These are phyloP conservation scores for Pterostichus madidus DNA, from an alignment of 2,888 invertebrate genomes.

Conservation along the genomic window DNA sequence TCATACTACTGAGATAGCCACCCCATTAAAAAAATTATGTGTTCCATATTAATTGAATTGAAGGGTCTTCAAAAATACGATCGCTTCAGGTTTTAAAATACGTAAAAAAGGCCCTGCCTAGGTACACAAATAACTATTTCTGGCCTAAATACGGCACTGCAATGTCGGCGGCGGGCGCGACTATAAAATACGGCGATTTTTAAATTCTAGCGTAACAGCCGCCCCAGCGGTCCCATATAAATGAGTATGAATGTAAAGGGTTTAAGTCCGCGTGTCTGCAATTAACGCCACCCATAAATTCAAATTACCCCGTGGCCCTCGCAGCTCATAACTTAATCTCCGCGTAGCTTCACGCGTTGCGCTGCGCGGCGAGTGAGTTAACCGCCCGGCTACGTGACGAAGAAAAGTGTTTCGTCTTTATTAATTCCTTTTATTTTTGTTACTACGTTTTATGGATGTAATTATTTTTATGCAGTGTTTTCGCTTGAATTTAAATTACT, in stretches of 20 bases:
- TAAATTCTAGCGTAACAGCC: conserved; percentile 44
- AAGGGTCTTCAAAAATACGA: too few relatives aligned
- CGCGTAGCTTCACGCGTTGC: conserved; percentile 69
- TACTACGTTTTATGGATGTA: conserved; percentile 56
- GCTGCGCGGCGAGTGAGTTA: conserved; percentile 29
- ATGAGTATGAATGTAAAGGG: conserved; percentile 67
- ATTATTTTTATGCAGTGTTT: conserved; percentile 58
- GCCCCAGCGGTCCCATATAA: conserved; percentile 60
- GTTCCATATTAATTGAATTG: too few relatives aligned
- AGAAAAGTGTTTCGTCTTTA: conserved; percentile 59
- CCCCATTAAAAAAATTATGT: too few relatives aligned
- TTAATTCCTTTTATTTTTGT: conserved; percentile 63
- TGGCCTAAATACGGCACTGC: background rate
- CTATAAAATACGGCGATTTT: conserved; percentile 54
- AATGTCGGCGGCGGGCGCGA: background rate
- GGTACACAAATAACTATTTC: too few relatives aligned
- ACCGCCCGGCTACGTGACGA: conserved; percentile 42
- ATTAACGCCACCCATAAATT: conserved; percentile 74
- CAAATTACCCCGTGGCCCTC: conserved; percentile 73
- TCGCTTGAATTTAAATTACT: conserved; percentile 58
- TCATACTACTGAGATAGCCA: too few relatives aligned
- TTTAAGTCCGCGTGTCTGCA: conserved; percentile 69
- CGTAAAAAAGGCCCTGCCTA: too few relatives aligned
- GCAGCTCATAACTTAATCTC: conserved; percentile 73
- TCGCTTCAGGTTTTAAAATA: too few relatives aligned